These are phyloP conservation scores for Silurus aristotelis DNA, from an alignment of 2,797 vertebrate genomes.

Conservation along the genomic window DNA sequence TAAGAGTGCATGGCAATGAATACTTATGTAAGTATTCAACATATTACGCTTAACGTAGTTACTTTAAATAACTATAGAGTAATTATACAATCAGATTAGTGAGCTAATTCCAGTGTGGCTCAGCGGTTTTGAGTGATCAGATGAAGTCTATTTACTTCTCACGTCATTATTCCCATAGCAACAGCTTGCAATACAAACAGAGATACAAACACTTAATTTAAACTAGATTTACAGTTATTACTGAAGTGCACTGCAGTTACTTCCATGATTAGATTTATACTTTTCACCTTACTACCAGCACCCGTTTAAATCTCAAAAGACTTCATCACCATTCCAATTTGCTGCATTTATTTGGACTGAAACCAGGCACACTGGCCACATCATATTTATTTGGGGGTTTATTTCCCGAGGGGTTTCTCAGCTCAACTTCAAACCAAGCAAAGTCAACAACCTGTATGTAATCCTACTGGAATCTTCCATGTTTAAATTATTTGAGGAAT, in stretches of 20 bases:
- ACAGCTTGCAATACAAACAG: neutral
- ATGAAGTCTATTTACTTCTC: neutral
- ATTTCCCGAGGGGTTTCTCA: too few species aligned
- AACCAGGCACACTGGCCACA: neutral
- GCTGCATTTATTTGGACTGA: neutral
- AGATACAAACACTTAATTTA: neutral
- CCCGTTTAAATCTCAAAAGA: neutral
- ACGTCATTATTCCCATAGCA: neutral
- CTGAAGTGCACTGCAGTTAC: neutral
- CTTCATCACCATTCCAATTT: neutral
- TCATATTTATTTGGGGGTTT: neutral
- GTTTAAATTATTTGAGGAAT: neutral
- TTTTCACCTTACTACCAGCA: neutral
- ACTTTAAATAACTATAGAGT: neutral
- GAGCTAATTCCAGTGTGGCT: neutral
- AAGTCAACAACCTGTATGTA: neutral
- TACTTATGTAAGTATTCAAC: neutral
- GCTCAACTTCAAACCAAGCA: neutral
- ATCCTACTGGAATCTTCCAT: neutral
- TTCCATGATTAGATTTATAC: neutral
- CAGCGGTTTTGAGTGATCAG: neutral
- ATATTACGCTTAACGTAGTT: neutral
- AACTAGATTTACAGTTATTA: neutral
- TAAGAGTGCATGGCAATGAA: neutral
- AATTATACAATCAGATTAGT: neutral